A percentile compares a stretch with the other conserved stretches of the same genome.
phyloP scores from a whole-genome alignment of 2,888 invertebrate species.

The Agapostemon virescens region DNA sequence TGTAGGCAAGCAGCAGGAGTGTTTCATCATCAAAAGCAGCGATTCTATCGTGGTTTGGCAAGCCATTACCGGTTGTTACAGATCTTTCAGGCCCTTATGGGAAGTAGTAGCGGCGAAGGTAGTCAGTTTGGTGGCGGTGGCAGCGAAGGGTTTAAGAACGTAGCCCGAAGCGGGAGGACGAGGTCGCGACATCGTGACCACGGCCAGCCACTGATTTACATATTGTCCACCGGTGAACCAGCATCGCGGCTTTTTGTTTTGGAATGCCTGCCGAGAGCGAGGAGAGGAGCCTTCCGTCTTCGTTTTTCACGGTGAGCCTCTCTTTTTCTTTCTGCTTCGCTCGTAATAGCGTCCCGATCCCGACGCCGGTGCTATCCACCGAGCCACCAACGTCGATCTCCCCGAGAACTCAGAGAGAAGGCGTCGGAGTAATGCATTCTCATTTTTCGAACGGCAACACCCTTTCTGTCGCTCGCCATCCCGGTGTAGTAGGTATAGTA shows the following conservation, averaged over 20 bases:
- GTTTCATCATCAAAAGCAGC: neutral
- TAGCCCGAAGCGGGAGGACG: slow-evolving; percentile 70
- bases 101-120: slow-evolving; percentile 67
- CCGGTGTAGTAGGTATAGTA: neutral
- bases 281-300: slow-evolving; percentile 60
- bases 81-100: slow-evolving; percentile 74
- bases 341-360: slow-evolving; percentile 77
- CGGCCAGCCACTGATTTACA: slow-evolving; percentile 80
- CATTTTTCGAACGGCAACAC: slow-evolving; percentile 71
- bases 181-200: slow-evolving; percentile 81
- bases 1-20: neutral
- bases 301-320: slow-evolving; percentile 51
- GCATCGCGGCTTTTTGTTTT: slow-evolving; percentile 79
- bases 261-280: slow-evolving; percentile 76
- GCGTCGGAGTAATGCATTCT: slow-evolving; percentile 76
- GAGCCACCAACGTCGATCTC: slow-evolving; percentile 80
- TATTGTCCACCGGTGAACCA: slow-evolving; percentile 79
- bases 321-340: slow-evolving; percentile 54
- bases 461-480: slow-evolving; percentile 49
- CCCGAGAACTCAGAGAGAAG: slow-evolving; percentile 63
- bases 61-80: slow-evolving; percentile 74
- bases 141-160: slow-evolving; percentile 70
- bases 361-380: slow-evolving; percentile 73
- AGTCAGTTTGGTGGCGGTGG: slow-evolving; percentile 67
- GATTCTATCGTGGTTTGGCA: slow-evolving; percentile 47